Evolutionary conservation across 2,888 invertebrate species (phyloP).

Genomic region (Ligdia adustata): DNA sequence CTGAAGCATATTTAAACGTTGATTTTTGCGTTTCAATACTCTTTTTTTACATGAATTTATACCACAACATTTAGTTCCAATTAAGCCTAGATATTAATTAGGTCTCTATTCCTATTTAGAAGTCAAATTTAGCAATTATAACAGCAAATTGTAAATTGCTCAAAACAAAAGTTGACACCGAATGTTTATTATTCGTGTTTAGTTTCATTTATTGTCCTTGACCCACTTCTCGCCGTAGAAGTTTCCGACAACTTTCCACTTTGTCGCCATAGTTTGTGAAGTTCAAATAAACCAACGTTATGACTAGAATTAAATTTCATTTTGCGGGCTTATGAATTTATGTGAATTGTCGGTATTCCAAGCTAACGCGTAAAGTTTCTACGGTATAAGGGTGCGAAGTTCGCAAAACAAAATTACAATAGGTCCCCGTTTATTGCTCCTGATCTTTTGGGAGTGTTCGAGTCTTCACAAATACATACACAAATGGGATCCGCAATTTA

Average conservation of each 20-base stretch:
- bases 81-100: too few relatives aligned
- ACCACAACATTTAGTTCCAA: too few relatives aligned
- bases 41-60: too few relatives aligned
- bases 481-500: constrained; percentile 25
- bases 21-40: too few relatives aligned
- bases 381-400: constrained; percentile 58
- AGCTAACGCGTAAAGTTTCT: constrained; percentile 66
- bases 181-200: constrained; percentile 7
- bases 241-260: constrained; percentile 25
- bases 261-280: constrained; percentile 36
- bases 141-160: neutral
- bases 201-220: constrained; percentile 7
- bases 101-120: too few relatives aligned
- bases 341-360: constrained; percentile 60
- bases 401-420: constrained; percentile 73
- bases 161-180: constrained; percentile 3
- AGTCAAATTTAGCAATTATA: too few relatives aligned
- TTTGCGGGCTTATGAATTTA: constrained; percentile 64
- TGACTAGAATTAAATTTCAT: constrained; percentile 64
- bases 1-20: too few relatives aligned
- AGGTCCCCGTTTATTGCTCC: constrained; percentile 60
- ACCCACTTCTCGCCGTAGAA: constrained; percentile 5
- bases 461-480: constrained; percentile 27
- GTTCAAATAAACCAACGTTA: constrained; percentile 45
- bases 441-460: constrained; percentile 27